A percentile compares a stretch with the other conserved stretches of the same genome.
These are phyloP conservation scores for Myotis daubentonii DNA, from an alignment of 2,797 vertebrate species.

Conservation along the genomic window DNA sequence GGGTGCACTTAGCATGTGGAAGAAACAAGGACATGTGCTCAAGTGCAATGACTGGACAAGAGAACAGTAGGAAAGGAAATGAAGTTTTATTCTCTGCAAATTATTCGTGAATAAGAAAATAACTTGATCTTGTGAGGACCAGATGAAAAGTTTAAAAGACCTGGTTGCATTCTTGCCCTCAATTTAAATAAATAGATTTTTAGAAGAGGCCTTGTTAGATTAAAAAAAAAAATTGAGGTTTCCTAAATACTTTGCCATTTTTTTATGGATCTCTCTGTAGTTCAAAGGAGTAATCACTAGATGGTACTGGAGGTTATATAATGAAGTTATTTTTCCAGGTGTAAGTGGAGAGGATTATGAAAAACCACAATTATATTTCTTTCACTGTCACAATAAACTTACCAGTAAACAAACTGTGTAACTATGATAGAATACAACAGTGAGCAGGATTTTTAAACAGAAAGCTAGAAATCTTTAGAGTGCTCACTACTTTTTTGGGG, in stretches of 20 bases:
- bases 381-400: neutral
- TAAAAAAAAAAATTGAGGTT: neutral
- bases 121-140: neutral
- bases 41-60: neutral
- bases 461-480: neutral
- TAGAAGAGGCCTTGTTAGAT: neutral
- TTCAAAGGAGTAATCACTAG: slow-evolving; percentile 56
- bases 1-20: neutral
- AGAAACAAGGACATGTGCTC: neutral
- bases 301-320: slow-evolving; percentile 42
- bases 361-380: slow-evolving; percentile 15
- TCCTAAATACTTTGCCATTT: neutral
- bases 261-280: neutral
- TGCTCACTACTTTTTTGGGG: neutral
- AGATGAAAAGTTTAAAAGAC: neutral
- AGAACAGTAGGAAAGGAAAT: neutral
- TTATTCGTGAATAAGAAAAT: neutral
- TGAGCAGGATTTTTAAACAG: neutral
- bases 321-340: slow-evolving; percentile 20
- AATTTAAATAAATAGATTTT: neutral
- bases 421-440: neutral
- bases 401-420: neutral
- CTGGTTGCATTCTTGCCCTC: neutral
- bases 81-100: neutral
- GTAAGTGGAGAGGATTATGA: neutral